These are phyloP conservation scores for Notarius quadriscutis DNA, from an alignment of 2,113 vertebrate genomes.

Conservation along the genomic window DNA sequence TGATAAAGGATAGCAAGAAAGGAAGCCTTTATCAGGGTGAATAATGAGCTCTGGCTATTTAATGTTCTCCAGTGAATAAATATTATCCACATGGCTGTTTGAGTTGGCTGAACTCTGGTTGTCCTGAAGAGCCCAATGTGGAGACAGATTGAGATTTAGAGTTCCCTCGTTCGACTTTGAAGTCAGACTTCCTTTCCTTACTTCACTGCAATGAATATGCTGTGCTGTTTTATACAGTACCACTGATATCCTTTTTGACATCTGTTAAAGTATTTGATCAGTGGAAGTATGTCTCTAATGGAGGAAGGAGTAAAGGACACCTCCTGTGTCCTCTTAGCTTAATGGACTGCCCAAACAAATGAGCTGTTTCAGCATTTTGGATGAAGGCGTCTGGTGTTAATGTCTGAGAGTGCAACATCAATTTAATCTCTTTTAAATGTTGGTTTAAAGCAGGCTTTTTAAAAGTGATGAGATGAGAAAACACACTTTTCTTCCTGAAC, in stretches of 20 bases:
- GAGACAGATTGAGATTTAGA: slow-evolving; percentile 6
- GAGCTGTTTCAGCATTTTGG: slow-evolving; percentile 33
- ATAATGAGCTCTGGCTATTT: slow-evolving; percentile 57
- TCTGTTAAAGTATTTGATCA: slow-evolving; percentile 4
- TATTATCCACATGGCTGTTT: slow-evolving; percentile 52
- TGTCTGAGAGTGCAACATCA: slow-evolving; percentile 53
- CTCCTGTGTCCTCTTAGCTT: slow-evolving; percentile 51
- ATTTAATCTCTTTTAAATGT: slow-evolving; percentile 57
- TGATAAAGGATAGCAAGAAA: slow-evolving; percentile 39
- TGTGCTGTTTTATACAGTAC: slow-evolving; percentile 9
- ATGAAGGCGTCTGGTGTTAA: slow-evolving; percentile 38
- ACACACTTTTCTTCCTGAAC: slow-evolving; percentile 25
- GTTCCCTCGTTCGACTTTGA: neutral
- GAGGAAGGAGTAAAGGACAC: slow-evolving; percentile 31
- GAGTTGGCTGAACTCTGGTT: slow-evolving; percentile 54
- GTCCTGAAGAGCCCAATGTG: slow-evolving; percentile 37
- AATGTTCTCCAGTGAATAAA: slow-evolving; percentile 60
- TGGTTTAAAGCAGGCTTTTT: slow-evolving; percentile 41
- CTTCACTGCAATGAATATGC: neutral
- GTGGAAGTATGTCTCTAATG: slow-evolving; percentile 22
- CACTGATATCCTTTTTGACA: slow-evolving; percentile 5
- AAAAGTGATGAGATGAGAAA: slow-evolving; percentile 35
- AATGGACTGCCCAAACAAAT: slow-evolving; percentile 58
- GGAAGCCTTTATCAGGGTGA: slow-evolving; percentile 57
- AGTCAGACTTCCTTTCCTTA: neutral